Evolutionary conservation across 2,888 invertebrate genomes (phyloP).

Genomic region (Acleris emargana): DNA sequence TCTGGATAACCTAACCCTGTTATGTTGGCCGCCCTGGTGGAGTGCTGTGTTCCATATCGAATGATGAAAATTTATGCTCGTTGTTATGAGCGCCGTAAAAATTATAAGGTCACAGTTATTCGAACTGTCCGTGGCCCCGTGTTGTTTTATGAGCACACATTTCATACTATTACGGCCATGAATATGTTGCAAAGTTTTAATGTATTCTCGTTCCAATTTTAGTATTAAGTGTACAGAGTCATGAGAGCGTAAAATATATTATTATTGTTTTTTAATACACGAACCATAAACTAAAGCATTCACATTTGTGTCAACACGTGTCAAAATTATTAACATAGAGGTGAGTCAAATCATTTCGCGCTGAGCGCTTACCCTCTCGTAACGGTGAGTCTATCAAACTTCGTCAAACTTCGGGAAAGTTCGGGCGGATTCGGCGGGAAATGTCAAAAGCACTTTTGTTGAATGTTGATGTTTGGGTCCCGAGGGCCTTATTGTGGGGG

Average conservation of each 20-base stretch:
- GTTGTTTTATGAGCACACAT: constrained; percentile 30
- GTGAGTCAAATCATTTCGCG: constrained; percentile 19
- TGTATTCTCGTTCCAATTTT: constrained; percentile 19
- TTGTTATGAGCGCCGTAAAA: constrained; percentile 34
- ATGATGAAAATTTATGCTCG: constrained; percentile 32
- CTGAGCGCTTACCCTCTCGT: constrained; percentile 17
- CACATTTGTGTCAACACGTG: constrained; percentile 12
- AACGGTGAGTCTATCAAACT: constrained; percentile 28
- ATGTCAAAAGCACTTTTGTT: constrained; percentile 36
- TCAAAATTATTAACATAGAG: constrained; percentile 24
- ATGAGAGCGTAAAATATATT: too few relatives aligned
- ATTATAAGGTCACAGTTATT: constrained; percentile 37
- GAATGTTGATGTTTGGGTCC: constrained; percentile 36
- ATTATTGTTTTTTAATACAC: background rate
- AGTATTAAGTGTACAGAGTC: background rate
- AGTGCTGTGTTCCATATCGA: constrained; percentile 33
- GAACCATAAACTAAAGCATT: too few relatives aligned
- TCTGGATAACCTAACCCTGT: constrained; percentile 27
- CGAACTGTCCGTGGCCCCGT: constrained; percentile 19
- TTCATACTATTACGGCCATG: constrained; percentile 31
- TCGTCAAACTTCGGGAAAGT: constrained; percentile 24
- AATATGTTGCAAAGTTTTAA: constrained; percentile 26
- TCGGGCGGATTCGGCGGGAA: constrained; percentile 22
- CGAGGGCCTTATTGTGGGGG: constrained; percentile 36
- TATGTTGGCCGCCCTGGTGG: constrained; percentile 23